Percentiles rank a stretch among this genome's conserved stretches.
These are phyloP conservation scores for Pyrocoelia pectoralis DNA, from an alignment of 2,888 invertebrate genomes.

Conservation along the genomic window DNA sequence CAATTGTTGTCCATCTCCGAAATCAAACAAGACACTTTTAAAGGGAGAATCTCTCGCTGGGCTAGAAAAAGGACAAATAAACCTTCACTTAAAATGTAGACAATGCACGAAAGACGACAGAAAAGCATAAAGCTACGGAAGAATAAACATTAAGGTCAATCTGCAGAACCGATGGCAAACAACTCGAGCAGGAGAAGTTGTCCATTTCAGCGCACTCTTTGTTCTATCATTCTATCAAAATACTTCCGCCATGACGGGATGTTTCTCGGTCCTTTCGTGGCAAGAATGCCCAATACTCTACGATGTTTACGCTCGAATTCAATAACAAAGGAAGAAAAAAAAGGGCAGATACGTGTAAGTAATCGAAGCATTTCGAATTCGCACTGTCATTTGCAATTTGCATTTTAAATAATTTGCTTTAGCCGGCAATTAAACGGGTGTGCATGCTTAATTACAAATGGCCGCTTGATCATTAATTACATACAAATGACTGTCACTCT, in stretches of 20 bases:
- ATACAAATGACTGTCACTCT: slow-evolving; percentile 21
- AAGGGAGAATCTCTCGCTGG: slow-evolving; percentile 2
- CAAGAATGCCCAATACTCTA: slow-evolving; percentile 21
- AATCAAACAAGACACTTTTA: background rate
- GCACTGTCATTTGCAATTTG: background rate
- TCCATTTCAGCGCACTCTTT: slow-evolving; percentile 33
- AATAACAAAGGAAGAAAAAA: slow-evolving; percentile 4
- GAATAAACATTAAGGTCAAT: slow-evolving; percentile 33
- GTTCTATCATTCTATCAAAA: slow-evolving; percentile 34
- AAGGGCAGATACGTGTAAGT: too few relatives aligned
- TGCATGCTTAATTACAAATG: slow-evolving; percentile 23
- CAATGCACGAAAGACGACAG: slow-evolving; percentile 18
- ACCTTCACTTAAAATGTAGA: slow-evolving; percentile 24
- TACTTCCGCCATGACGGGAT: slow-evolving; percentile 31
- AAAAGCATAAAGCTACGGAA: slow-evolving; percentile 21
- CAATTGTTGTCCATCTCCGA: background rate
- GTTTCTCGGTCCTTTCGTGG: slow-evolving; percentile 26
- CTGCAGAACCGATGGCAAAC: slow-evolving; percentile 33
- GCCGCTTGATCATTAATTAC: slow-evolving; percentile 23
- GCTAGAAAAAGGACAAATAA: background rate
- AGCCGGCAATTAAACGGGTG: slow-evolving; percentile 21
- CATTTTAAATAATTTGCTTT: slow-evolving; percentile 23
- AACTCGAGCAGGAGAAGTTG: slow-evolving; percentile 35
- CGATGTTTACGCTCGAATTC: slow-evolving; percentile 20
- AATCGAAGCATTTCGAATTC: background rate